Percentiles rank a stretch among this genome's conserved stretches.
Evolutionary conservation across 2,113 vertebrate species (phyloP).

Genomic region (Neomonachus schauinslandi): DNA sequence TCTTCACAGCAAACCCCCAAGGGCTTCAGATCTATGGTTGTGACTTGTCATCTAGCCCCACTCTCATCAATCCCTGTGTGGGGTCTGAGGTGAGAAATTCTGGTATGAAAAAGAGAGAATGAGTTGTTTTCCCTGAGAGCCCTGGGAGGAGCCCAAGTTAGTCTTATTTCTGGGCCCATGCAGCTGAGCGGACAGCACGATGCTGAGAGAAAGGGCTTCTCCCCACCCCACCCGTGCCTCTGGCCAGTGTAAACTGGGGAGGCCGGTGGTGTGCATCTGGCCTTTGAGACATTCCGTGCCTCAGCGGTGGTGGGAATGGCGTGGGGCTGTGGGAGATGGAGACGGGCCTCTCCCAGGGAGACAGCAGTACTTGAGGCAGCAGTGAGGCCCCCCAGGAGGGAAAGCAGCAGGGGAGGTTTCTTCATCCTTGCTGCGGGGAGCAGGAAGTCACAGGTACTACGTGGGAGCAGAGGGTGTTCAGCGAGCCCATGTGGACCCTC

Average conservation of each 20-base stretch:
- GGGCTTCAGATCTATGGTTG: background rate
- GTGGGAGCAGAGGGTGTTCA: background rate
- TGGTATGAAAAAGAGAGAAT: background rate
- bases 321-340: background rate
- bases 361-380: background rate
- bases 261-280: background rate
- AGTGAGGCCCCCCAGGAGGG: no score
- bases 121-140: background rate
- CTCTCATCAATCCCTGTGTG: background rate
- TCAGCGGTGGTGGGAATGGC: background rate
- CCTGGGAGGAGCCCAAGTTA: background rate
- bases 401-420: background rate
- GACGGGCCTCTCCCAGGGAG: background rate
- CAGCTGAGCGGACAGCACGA: background rate
- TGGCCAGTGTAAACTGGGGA: background rate
- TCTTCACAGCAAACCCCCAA: background rate
- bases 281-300: background rate
- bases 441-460: rapidly evolving
- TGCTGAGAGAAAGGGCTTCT: background rate
- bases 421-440: background rate
- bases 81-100: background rate
- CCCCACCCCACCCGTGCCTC: background rate
- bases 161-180: background rate
- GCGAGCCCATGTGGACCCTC: background rate
- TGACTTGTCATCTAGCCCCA: background rate